These are phyloP conservation scores for Cyclophora punctaria DNA, from an alignment of 2,888 invertebrate genomes.

Conservation along the genomic window DNA sequence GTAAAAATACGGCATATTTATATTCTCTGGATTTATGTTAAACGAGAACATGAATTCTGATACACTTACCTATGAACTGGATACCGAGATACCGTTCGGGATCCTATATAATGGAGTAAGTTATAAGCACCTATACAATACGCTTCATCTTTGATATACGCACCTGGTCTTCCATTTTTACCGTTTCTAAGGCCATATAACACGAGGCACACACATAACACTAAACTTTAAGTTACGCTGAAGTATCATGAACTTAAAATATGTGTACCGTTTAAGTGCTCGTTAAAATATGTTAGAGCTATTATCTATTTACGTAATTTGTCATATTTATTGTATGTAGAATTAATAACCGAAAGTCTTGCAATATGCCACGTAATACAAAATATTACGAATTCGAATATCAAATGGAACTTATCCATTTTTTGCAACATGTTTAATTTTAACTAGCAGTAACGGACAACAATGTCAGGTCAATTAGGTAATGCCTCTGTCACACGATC, in stretches of 20 bases:
- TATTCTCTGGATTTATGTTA: conserved; percentile 6
- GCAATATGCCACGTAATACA: too few species aligned
- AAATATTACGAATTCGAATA: too few species aligned
- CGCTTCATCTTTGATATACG: conserved; percentile 25
- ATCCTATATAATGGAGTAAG: conserved; percentile 21
- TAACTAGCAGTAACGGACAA: too few species aligned
- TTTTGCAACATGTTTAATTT: too few species aligned
- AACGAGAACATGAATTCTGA: conserved; percentile 4
- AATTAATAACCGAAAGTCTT: too few species aligned
- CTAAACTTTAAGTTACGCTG: conserved; percentile 28
- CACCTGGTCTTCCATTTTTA: conserved; percentile 41
- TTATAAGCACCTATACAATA: conserved; percentile 26
- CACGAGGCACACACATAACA: conserved; percentile 32
- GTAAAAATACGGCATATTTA: not conserved
- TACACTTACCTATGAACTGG: not conserved
- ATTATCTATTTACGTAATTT: too few species aligned
- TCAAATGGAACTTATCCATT: too few species aligned
- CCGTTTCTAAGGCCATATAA: conserved; percentile 26
- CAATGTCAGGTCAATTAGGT: too few species aligned
- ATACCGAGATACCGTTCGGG: not conserved
- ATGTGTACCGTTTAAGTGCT: too few species aligned
- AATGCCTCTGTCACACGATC: too few species aligned
- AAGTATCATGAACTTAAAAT: conserved; percentile 13
- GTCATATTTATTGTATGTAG: too few species aligned
- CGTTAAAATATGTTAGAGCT: too few species aligned